Conservation (phyloP, 1,140 invertebrate genomes). For the Leptopilina clavipes region DNA sequence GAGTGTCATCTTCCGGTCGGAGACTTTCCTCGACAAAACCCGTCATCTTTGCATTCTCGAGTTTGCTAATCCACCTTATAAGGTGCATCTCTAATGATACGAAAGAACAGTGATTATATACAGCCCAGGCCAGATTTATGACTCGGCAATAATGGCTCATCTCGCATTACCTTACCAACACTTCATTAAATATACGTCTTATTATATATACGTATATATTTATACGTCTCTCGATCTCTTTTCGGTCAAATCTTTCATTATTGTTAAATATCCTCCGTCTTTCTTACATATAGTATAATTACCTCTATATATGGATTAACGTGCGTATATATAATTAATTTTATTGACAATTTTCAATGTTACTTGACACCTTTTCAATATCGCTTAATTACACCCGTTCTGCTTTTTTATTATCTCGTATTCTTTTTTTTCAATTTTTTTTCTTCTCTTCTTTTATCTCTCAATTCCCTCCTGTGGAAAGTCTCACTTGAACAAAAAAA, state of each 20-base stretch:
- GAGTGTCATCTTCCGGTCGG: conserved; percentile 28
- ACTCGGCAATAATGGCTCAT: conserved; percentile 21
- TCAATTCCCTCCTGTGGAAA: not conserved
- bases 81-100: conserved; percentile 27
- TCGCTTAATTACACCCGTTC: not conserved
- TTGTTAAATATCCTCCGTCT: not conserved
- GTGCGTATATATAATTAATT: not conserved
- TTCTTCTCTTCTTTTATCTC: not conserved
- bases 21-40: conserved; percentile 46
- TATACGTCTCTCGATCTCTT: not conserved
- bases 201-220: not conserved
- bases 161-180: conserved; percentile 22
- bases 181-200: conserved; percentile 26
- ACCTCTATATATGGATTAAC: not conserved
- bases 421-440: too few relatives aligned
- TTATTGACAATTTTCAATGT: conserved; percentile 11
- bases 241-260: not conserved
- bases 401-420: conserved; percentile 16
- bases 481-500: not conserved
- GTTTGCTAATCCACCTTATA: conserved; percentile 23
- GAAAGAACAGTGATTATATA: conserved; percentile 1
- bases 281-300: not conserved
- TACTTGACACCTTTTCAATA: conserved; percentile 12
- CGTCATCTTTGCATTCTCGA: conserved; percentile 44
- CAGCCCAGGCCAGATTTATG: conserved; percentile 9